Base-by-base conservation (phyloP, 2,888 invertebrate species). In the Acanthosepion pharaonis region DNA sequence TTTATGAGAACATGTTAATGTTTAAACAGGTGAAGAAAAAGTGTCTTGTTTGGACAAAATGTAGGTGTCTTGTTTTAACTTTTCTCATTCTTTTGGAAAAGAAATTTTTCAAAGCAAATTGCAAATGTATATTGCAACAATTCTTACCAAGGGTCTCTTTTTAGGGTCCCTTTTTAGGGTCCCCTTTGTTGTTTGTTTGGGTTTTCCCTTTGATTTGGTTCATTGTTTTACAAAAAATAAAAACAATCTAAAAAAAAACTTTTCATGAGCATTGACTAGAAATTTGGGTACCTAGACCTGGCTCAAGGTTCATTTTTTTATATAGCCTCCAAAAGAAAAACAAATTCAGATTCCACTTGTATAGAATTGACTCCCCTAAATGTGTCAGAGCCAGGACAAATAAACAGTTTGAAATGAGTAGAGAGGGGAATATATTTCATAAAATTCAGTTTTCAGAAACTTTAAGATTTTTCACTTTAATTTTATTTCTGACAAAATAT, bases 171-270 rank as follows among this genome's bases (percentile, higher is more conserved):
- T 78, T 78, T 78, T 78, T 78, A 33, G n/a, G 42, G 42, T 42
- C 78, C 78, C 33, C 15, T n/a, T n/a, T 15, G n/a, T 78, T 78
- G 78, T 78, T 78, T n/a, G 78, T 78, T 78, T 78, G 78, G 78
- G 78, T 78, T 78, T 78, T 78, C 78, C 78, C 78, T n/a, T 78
- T 78, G 11, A 78, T 78, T 78, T 78, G 78, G 78, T 78, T 78
- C 78, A 78, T 78, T 78, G 78, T 78, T 78, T 78, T 78, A 78
- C 78, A 18, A 78, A 78, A 78, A n/a, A 78, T 78, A 78, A 78
- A 78, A n/a, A n/a, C 78, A 78, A 33, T 59, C 23, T 15, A n/a
- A n/a, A 78, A 78, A 59, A 59, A 59, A 23, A 1, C 15, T 78
- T 78, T 78, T 33, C 78, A 78, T 78, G 78, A 78, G 78, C 78